A percentile compares a stretch with the other conserved stretches of the same genome.
Evolutionary conservation across 2,113 vertebrate genomes (phyloP).

Genomic region (Antechinus stuartii): DNA sequence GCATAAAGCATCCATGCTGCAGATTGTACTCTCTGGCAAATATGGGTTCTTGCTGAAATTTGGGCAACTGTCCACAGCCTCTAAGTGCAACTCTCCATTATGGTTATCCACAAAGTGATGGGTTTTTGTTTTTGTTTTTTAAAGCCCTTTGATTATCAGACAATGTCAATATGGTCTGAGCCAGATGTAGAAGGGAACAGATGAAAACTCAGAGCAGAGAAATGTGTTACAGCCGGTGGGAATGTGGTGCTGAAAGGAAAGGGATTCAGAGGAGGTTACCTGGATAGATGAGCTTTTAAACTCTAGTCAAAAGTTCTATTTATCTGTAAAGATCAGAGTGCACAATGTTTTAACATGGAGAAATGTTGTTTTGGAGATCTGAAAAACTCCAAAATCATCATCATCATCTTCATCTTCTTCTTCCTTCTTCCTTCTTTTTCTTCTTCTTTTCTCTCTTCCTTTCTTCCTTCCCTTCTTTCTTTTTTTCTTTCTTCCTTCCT

Average conservation of each 20-base stretch:
- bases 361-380: background rate
- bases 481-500: too few relatives aligned
- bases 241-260: constrained; percentile 14
- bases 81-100: background rate
- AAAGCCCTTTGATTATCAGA: constrained; percentile 20
- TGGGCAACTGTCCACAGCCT: constrained; percentile 14
- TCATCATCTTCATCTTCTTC: too few relatives aligned
- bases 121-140: background rate
- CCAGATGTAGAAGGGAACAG: constrained; percentile 49
- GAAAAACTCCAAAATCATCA: background rate
- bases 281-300: constrained; percentile 47
- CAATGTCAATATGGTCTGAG: constrained; percentile 23
- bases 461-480: too few relatives aligned
- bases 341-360: accelerated
- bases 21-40: constrained; percentile 52
- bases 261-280: constrained; percentile 37
- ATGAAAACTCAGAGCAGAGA: constrained; percentile 44
- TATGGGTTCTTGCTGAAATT: constrained; percentile 15
- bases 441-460: too few relatives aligned
- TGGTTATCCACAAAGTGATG: constrained; percentile 4
- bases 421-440: too few relatives aligned
- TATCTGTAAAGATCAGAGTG: background rate
- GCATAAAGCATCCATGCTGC: constrained; percentile 27
- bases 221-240: constrained; percentile 17
- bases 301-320: background rate